These are phyloP conservation scores for Spatulosminthurus flaviceps DNA, from an alignment of 2,888 invertebrate species.

Conservation along the genomic window DNA sequence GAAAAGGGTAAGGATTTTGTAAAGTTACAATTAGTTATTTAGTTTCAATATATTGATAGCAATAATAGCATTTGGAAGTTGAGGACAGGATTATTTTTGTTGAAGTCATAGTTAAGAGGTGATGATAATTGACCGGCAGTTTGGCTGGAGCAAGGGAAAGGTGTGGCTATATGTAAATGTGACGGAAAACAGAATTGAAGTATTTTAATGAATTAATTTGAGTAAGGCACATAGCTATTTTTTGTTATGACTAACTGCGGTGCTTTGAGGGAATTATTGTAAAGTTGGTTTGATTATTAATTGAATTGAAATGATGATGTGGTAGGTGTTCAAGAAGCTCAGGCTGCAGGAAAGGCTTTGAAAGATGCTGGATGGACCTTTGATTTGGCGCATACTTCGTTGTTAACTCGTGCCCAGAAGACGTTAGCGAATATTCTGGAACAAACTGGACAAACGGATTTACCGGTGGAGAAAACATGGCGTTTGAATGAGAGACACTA, in stretches of 20 bases:
- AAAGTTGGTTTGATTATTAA: too few relatives aligned
- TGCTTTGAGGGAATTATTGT: too few relatives aligned
- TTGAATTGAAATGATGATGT: too few relatives aligned
- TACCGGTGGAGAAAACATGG: constrained; percentile 80
- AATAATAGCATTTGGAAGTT: not conserved
- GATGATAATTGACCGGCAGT: too few relatives aligned
- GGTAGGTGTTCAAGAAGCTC: constrained; percentile 75
- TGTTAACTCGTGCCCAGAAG: constrained; percentile 79
- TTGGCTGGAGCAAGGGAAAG: too few relatives aligned
- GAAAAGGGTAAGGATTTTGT: constrained; percentile 71
- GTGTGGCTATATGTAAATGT: too few relatives aligned
- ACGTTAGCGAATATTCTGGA: constrained; percentile 76
- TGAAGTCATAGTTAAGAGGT: too few relatives aligned
- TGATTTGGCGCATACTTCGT: constrained; percentile 83
- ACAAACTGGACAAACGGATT: constrained; percentile 74
- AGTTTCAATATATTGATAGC: not conserved
- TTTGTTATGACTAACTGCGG: too few relatives aligned
- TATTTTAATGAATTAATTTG: too few relatives aligned
- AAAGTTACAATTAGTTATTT: too few relatives aligned
- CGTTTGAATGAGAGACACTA: constrained; percentile 87
- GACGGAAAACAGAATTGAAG: too few relatives aligned
- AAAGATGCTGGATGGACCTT: constrained; percentile 77
- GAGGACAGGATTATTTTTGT: constrained; percentile 41
- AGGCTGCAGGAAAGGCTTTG: constrained; percentile 77
- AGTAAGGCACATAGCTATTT: too few relatives aligned